Percentiles rank a stretch among this genome's conserved stretches.
These are phyloP conservation scores for Andrena bicolor DNA, from an alignment of 2,888 invertebrate genomes.

Conservation along the genomic window DNA sequence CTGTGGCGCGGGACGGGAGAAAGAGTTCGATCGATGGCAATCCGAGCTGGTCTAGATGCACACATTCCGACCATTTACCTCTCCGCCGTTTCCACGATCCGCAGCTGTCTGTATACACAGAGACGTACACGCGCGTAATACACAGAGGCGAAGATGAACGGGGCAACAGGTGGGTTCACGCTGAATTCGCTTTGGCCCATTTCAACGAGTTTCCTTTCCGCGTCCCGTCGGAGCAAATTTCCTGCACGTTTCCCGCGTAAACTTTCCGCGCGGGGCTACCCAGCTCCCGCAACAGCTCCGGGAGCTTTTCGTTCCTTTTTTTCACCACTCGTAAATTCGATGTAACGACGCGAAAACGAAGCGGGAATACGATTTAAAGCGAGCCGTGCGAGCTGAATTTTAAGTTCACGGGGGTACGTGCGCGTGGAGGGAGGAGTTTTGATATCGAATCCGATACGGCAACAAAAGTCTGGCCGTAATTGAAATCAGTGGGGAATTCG, in stretches of 20 bases:
- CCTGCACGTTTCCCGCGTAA: constrained; percentile 64
- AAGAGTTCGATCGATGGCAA: constrained; percentile 70
- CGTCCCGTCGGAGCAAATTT: constrained; percentile 69
- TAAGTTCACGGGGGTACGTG: neutral
- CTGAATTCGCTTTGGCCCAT: constrained; percentile 76
- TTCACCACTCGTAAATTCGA: constrained; percentile 14
- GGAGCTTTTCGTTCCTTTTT: neutral
- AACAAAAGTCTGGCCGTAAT: neutral
- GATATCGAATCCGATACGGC: neutral
- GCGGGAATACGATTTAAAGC: neutral
- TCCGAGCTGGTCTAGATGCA: constrained; percentile 59
- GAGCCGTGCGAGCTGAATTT: neutral
- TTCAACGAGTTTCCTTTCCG: constrained; percentile 72
- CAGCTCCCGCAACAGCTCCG: constrained; percentile 17
- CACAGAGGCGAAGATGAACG: constrained; percentile 56
- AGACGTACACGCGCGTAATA: neutral
- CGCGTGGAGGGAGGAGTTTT: neutral
- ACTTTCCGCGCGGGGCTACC: constrained; percentile 44
- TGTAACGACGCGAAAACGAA: constrained; percentile 8
- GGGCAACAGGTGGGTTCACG: constrained; percentile 79
- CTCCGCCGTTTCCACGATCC: constrained; percentile 42
- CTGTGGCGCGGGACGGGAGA: constrained; percentile 57
- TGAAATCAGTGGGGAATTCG: neutral
- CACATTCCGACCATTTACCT: constrained; percentile 65
- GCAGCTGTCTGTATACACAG: constrained; percentile 33